A percentile compares a stretch with the other conserved stretches of the same genome.
Evolutionary conservation across 2,888 invertebrate species (phyloP).

Genomic region (Parelbella ahira): DNA sequence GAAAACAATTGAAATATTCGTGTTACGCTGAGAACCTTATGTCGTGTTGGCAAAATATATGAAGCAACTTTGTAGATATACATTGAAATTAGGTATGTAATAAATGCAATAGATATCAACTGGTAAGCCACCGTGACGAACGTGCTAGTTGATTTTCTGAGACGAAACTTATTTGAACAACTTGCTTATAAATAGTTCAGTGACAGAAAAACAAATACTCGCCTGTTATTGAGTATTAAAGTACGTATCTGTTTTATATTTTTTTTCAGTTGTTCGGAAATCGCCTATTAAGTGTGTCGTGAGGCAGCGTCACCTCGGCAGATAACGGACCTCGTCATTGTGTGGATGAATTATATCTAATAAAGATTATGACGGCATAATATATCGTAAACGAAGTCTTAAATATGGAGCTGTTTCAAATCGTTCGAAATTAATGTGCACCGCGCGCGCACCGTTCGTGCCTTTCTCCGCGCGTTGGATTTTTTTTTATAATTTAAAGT

Average conservation of each 20-base stretch:
- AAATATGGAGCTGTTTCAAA: no score
- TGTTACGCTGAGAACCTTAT: no score
- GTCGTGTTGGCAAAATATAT: no score
- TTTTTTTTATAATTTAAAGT: not conserved
- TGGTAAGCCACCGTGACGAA: no score
- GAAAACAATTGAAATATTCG: no score
- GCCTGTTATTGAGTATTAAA: not conserved
- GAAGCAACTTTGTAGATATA: no score
- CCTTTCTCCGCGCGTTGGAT: not conserved
- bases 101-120: no score
- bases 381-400: slow-evolving; percentile 16
- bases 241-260: not conserved
- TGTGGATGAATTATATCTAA: slow-evolving; percentile 29
- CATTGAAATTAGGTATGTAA: no score
- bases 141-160: no score
- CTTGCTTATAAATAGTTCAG: no score
- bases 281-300: not conserved
- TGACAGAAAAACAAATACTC: not conserved
- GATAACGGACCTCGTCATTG: slow-evolving; percentile 20
- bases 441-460: slow-evolving; percentile 23
- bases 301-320: slow-evolving; percentile 8
- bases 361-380: slow-evolving; percentile 28
- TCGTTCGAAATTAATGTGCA: slow-evolving; percentile 24
- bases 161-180: no score
- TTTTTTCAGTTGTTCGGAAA: not conserved